phyloP scores from a whole-genome alignment of 2,888 invertebrate species.

The Leptinotarsa rubiginosa region DNA sequence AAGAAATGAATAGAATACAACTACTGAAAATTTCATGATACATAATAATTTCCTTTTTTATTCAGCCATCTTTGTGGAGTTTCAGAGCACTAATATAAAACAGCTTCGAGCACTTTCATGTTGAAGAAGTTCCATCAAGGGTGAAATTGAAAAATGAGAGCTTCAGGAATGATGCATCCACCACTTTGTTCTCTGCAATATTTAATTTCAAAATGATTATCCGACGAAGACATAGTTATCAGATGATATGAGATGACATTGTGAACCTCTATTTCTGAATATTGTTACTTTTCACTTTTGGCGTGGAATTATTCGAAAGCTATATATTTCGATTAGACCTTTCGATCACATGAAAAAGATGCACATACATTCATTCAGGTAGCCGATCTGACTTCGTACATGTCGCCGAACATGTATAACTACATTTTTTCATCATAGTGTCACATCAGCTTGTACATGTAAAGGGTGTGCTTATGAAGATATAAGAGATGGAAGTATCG shows the following conservation, averaged over 20 bases:
- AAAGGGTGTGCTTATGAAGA: too few species aligned
- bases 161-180: background rate
- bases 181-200: background rate
- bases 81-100: conserved; percentile 8
- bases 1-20: background rate
- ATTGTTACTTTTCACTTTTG: too few species aligned
- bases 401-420: too few species aligned
- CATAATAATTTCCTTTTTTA: conserved; percentile 8
- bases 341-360: too few species aligned
- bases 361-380: too few species aligned
- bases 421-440: too few species aligned
- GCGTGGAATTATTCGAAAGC: too few species aligned
- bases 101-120: conserved; percentile 4
- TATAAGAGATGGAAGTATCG: too few species aligned
- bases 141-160: conserved; percentile 8
- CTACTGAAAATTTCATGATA: background rate
- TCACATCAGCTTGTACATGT: too few species aligned
- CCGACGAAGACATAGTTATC: too few species aligned
- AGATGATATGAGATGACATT: background rate
- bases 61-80: background rate
- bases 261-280: background rate
- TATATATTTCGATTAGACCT: background rate
- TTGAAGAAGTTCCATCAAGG: background rate
- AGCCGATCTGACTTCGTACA: too few species aligned
- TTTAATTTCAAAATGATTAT: background rate